These are phyloP conservation scores for Rhinogobius similis DNA, from an alignment of 2,113 vertebrate genomes.

Conservation along the genomic window DNA sequence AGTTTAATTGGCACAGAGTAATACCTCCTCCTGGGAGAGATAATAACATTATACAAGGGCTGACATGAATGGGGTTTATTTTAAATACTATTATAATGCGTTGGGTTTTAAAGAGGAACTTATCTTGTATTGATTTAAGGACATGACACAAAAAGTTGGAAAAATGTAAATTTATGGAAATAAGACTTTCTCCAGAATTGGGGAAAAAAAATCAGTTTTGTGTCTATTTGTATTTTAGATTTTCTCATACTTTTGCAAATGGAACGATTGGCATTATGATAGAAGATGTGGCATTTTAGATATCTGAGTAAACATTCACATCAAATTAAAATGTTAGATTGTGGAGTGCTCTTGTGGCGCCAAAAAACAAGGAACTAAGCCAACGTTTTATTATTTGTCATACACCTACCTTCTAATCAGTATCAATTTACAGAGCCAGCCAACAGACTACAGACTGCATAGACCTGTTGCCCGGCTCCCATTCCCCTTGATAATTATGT, in stretches of 20 bases:
- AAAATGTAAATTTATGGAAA: not conserved
- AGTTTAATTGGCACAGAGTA: slow-evolving; percentile 58
- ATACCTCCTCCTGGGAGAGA: slow-evolving; percentile 44
- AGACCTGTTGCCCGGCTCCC: slow-evolving; percentile 8
- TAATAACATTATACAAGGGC: slow-evolving; percentile 54
- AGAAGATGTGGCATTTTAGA: not conserved
- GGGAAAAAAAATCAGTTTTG: not conserved
- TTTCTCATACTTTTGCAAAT: not conserved
- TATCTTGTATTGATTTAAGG: slow-evolving; percentile 8
- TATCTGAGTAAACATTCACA: not conserved
- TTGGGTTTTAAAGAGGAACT: slow-evolving; percentile 20
- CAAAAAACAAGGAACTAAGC: not conserved
- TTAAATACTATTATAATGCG: slow-evolving; percentile 36
- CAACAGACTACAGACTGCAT: slow-evolving; percentile 4
- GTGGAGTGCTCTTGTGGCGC: not conserved
- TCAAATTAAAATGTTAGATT: not conserved
- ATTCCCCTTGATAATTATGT: slow-evolving; percentile 1
- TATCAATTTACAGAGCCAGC: not conserved
- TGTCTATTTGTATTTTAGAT: not conserved
- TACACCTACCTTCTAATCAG: not conserved
- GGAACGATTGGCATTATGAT: not conserved
- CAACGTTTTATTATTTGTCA: no score
- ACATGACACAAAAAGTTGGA: not conserved
- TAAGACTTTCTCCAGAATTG: not conserved
- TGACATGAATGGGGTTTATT: slow-evolving; percentile 46